Conservation (phyloP, 2,797 vertebrate genomes). For the Danio choprae region DNA sequence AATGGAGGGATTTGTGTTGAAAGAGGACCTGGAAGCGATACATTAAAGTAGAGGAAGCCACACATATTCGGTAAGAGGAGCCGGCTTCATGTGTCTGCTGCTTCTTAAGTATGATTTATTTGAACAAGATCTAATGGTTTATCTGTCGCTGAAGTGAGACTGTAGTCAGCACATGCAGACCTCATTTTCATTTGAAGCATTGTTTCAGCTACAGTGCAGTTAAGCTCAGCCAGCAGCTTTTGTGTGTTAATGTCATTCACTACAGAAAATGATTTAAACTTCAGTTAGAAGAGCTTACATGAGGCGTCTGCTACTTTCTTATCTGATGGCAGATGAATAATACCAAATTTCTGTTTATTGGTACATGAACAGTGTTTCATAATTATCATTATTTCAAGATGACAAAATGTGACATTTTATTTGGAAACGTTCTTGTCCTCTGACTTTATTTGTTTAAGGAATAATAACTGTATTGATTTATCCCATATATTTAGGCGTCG, state of each 20-base stretch:
- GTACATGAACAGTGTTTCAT: too few relatives aligned
- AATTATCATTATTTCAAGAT: too few relatives aligned
- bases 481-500: too few relatives aligned
- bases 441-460: too few relatives aligned
- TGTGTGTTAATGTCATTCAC: slow-evolving; percentile 1
- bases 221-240: slow-evolving; percentile 1
- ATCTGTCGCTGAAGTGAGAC: neutral
- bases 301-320: neutral
- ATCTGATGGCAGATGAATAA: neutral
- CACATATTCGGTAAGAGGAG: slow-evolving; percentile 31
- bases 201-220: neutral
- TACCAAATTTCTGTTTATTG: neutral
- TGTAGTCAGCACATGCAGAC: slow-evolving; percentile 3
- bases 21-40: slow-evolving; percentile 3
- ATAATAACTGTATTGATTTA: too few relatives aligned
- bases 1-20: slow-evolving; percentile 23
- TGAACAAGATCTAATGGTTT: slow-evolving; percentile 22
- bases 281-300: neutral
- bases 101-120: slow-evolving; percentile 36
- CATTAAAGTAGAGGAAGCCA: slow-evolving; percentile 30
- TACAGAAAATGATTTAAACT: slow-evolving; percentile 1
- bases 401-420: too few relatives aligned
- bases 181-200: neutral
- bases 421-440: too few relatives aligned
- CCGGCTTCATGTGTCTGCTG: slow-evolving; percentile 12